Base-by-base conservation (phyloP, 2,888 invertebrate species). In the Frankliniella intonsa region DNA sequence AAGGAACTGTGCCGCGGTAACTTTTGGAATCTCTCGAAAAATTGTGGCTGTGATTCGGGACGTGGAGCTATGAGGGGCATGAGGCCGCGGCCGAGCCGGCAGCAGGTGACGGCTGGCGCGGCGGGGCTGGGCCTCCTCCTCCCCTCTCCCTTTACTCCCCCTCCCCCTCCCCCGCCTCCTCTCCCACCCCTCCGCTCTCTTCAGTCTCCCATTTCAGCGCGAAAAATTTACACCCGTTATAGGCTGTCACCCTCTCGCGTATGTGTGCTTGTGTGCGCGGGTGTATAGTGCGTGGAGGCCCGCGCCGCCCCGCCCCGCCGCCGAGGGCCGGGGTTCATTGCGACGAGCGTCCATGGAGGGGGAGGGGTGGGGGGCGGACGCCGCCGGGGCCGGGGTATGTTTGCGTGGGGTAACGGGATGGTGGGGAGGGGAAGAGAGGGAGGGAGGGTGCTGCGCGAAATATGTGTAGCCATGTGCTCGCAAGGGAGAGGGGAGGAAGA, bases 161-260 rank as follows among this genome's bases (percentile, higher is more conserved):
- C 38, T n/a, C 55, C 8, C 3, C 55, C 55, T 11, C 11, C 55
- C 22, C 22, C 11, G n/a, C n/a, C n/a, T n/a, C 11, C 22, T 11
- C 22, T 69, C 69, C n/a, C 69, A 11, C 22, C 22, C 38, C 38
- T 5, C 38, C 38, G n/a, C 25, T 76, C 69, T 12, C 25, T 22
- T 76, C 69, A 76, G 69, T 76, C 25, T 76, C 69, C 69, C 69
- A 76, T 76, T 76, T 76, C 69, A 25, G 69, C 10, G 69, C 22
- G 69, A 76, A 76, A 76, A 76, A 76, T 76, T 76, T 76, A 76
- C 69, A 22, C 69, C 69, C 69, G 25, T 76, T 76, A 76, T 76
- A 76, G 69, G 69, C 69, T 76, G 69, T 76, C 69, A 76, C 69
- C 69, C 69, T 11, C 38, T 5, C 38, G 38, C 5, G 38, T 38